Evolutionary conservation across 2,113 vertebrate genomes (phyloP), one percentile per base, ranked within the genome.

Genomic region (Todiramphus saurophagus): DNA sequence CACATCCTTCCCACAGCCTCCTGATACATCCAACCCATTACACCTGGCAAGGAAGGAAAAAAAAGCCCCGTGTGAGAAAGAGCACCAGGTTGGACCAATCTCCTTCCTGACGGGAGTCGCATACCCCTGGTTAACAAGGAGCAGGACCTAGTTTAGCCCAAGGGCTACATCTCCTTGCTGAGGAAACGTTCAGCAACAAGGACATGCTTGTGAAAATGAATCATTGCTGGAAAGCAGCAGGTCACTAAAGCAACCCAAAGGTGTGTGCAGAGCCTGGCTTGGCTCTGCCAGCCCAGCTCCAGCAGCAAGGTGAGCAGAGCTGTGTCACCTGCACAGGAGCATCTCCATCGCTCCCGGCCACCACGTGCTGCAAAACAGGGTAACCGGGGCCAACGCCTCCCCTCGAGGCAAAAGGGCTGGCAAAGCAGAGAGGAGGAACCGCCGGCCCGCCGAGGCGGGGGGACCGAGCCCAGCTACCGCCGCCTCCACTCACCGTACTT

Each of bases 401-500:
- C 48, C 55, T n/a, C 2, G 0, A 27, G 58, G 37, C 8, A 53
- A 7, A 55, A 27, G 43, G 24, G 14, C 62, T 16, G 85, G 28
- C 19, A 60, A 33, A 64, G 58, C 46, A 13, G 60, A 39, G 44
- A 68, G n/a, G 15, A 70, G 25, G 51, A 30, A 41, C 25, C 9
- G 0, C 39, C n/a, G 41, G 56, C 33, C 51, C 13, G 10, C 0
- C 7, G 1, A 44, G 24, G 16, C 7, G 16, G 31, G 31, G 35
- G 31, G 12, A 16, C 23, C 60, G 70, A 35, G 6, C 63, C 68
- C 35, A 3, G 16, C 16, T 24, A 11, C 4, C 37, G 0, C 18
- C 8, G 0, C 16, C 18, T 84, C 94, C 58, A 95, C 97, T 96
- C 97, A 99, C 99, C 99, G 1, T 99, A 99, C 98, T 99, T 99